Evolutionary conservation across 2,113 vertebrate genomes (phyloP).

Genomic region (Ahaetulla prasina): DNA sequence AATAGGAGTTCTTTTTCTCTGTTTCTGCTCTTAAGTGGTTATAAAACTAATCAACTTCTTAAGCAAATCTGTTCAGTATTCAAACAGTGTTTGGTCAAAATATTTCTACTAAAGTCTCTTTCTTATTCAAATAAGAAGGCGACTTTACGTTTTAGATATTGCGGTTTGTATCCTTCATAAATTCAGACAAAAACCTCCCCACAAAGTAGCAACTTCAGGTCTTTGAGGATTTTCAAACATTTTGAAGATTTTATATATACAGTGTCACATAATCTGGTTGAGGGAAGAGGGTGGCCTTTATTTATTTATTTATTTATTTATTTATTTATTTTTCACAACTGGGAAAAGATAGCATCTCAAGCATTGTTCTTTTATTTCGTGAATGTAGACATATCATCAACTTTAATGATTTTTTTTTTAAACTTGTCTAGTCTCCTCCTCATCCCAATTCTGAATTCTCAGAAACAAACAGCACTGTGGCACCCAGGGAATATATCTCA

Average conservation of each 20-base stretch:
- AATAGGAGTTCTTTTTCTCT: conserved; percentile 29
- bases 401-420: no score
- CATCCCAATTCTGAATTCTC: conserved; percentile 74
- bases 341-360: conserved; percentile 59
- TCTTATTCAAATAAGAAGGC: background rate
- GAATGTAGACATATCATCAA: conserved; percentile 71
- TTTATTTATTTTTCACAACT: conserved; percentile 46
- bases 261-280: conserved; percentile 66
- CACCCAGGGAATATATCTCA: conserved; percentile 68
- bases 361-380: conserved; percentile 50
- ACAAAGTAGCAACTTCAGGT: conserved; percentile 61
- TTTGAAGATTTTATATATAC: conserved; percentile 52
- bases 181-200: conserved; percentile 66
- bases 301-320: conserved; percentile 13
- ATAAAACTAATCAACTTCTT: conserved; percentile 57
- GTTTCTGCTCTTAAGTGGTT: conserved; percentile 42
- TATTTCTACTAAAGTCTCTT: conserved; percentile 19
- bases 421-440: conserved; percentile 50
- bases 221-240: conserved; percentile 51
- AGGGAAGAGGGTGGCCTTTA: conserved; percentile 46
- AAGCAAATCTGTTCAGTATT: conserved; percentile 51
- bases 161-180: conserved; percentile 25
- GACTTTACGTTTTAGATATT: background rate
- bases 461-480: conserved; percentile 74
- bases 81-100: conserved; percentile 44